Conservation (phyloP, 2,113 vertebrate genomes). For the Edolisoma coerulescens region DNA sequence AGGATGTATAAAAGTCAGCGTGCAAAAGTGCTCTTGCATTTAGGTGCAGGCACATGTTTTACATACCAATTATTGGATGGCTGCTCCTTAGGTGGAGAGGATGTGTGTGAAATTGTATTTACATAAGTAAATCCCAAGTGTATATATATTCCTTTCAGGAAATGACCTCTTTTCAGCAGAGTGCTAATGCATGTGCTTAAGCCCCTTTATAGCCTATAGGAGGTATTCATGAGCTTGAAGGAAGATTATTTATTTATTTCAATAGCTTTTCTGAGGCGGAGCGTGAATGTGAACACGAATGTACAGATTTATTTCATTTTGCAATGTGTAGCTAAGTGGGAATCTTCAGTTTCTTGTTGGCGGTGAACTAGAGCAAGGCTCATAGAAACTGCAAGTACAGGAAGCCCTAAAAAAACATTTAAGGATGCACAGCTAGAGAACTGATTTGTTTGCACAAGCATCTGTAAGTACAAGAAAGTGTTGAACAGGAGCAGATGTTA, state of each 20-base stretch:
- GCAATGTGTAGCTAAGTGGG: neutral
- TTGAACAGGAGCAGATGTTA: neutral
- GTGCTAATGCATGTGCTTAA: conserved; percentile 46
- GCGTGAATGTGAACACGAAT: neutral
- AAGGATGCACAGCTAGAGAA: neutral
- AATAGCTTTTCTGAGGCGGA: neutral
- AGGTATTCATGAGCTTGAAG: conserved; percentile 1
- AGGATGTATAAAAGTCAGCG: neutral
- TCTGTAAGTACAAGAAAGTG: neutral
- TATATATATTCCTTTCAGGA: conserved; percentile 46
- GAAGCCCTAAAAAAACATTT: neutral
- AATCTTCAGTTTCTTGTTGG: neutral
- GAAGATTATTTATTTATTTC: neutral
- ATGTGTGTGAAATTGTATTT: conserved; percentile 45
- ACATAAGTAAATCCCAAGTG: conserved; percentile 31
- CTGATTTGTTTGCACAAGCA: neutral
- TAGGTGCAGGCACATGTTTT: neutral
- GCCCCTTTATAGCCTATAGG: neutral
- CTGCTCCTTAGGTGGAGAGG: neutral
- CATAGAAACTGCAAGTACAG: neutral
- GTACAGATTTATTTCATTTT: neutral
- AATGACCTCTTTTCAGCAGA: conserved; percentile 51
- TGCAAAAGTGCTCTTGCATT: neutral
- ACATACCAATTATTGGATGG: neutral
- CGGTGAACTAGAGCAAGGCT: neutral